Base-by-base conservation (phyloP, 1,140 invertebrate species). In the Battus philenor region DNA sequence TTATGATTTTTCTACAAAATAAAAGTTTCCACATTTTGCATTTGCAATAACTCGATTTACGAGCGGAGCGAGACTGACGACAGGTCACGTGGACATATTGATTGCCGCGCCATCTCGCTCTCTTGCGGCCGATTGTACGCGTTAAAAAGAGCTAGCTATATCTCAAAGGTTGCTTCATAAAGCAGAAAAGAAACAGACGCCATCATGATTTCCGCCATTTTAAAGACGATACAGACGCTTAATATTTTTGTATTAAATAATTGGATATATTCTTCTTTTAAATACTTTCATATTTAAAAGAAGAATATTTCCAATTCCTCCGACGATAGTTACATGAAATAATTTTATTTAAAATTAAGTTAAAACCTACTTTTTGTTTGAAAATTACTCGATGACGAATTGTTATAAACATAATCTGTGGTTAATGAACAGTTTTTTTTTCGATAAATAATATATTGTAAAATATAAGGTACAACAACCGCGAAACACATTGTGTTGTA, bases 21-120 rank as follows among this genome's bases (percentile, higher is more conserved):
- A 72, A 78, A 69, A 68, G 56, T 71, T 73, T 76, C 67, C 66
- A 81, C 81, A 85, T 85, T 82, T 82, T 82, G 78, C 78, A 79
- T 79, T 84, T 77, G 77, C 73, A 81, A 77, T 84, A 78, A 75
- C 69, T 62, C 67, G 65, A 75, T 66, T 65, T 55, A 52, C 55
- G 47, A 59, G 56, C 59, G 52, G 49, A 54, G 48, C 50, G 66
- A 56, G 67, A 81, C 67, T 77, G 69, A 77, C 65, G 70, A 76
- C 59, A 72, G 77, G 73, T 85, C 81, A 85, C 81, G 81, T 85
- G 81, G 78, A 76, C 81, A 78, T 82, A 85, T 84, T 79, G 80
- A 84, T 82, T 77, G 71, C 62, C 67, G 71, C 68, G 68, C 77
- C 68, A 77, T 62, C 68, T 54, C 44, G 58, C 29, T 55, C 26